Evolutionary conservation across 2,797 vertebrate species (phyloP), one percentile per base, ranked within the genome.

Genomic region (Allobates femoralis): DNA sequence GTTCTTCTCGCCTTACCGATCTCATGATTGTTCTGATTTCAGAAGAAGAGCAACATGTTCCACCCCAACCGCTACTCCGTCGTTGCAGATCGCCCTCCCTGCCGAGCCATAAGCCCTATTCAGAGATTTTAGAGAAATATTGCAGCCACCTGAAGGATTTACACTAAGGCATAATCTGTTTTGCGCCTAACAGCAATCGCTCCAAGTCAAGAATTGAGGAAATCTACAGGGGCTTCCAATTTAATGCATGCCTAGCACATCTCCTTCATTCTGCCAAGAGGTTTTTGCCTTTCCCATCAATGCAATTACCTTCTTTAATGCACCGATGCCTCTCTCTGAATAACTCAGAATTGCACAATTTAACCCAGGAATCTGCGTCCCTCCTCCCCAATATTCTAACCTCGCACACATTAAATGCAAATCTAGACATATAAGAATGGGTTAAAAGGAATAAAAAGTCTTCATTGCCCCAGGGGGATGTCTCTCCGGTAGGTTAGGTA

Each of bases 221-320:
- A 73, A 71, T 71, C 80, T 82, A 67, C 64, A 34, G 80, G 66
- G 80, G 80, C 30, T 32, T 82, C 80, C 66, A 82, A 82, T 82
- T 82, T 82, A 41, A 32, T 73, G 80, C 80, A 55, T n/a, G 80
- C 80, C 64, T 82, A 23, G 53, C 51, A 37, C 80, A 73, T 55
- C 80, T 55, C 64, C 51, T 71, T 82, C 80, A 82, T 58, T 71
- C 80, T 73, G 66, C 64, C 53, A 82, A 66, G 50, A 82, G 79
- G 28, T 69, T 81, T 71, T 69, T 56, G 66, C 66, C 51, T 82
- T 82, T 73, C 66, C 80, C 80, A 82, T 82, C 80, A 82, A 21
- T 23, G 64, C 55, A 82, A 82, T 82, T 82, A 82, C 80, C 37
- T 82, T 82, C 80, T 69, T 82, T 82, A 82, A 82, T 82, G 80